phyloP scores from a whole-genome alignment of 2,888 invertebrate genomes.

The Siphlonurus alternatus region DNA sequence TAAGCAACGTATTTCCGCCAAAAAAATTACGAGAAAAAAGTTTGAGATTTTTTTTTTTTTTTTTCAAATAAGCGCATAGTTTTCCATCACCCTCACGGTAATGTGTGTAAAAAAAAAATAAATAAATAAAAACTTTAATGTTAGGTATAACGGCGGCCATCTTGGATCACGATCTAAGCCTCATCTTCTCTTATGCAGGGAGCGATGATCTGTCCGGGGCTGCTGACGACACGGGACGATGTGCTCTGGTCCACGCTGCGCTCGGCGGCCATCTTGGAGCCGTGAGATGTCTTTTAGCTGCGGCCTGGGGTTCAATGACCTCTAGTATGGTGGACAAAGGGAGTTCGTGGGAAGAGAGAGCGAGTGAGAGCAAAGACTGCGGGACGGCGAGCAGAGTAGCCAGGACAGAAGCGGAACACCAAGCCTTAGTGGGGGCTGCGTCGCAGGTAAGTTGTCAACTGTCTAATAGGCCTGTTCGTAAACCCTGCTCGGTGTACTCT shows the following conservation, averaged over 20 bases:
- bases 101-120: too few relatives aligned
- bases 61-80: too few relatives aligned
- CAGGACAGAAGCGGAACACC: constrained; percentile 64
- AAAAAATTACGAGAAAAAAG: too few relatives aligned
- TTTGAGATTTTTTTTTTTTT: too few relatives aligned
- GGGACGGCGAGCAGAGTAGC: constrained; percentile 37
- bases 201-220: constrained; percentile 6
- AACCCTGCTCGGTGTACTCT: too few relatives aligned
- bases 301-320: constrained; percentile 49
- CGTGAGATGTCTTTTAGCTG: constrained; percentile 73
- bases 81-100: too few relatives aligned
- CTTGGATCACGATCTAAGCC: too few relatives aligned
- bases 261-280: constrained; percentile 73
- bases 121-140: too few relatives aligned
- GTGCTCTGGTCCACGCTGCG: constrained; percentile 81
- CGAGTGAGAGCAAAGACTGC: constrained; percentile 17
- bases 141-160: too few relatives aligned
- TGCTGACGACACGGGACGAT: constrained; percentile 24
- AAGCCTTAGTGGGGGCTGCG: constrained; percentile 75
- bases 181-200: not conserved
- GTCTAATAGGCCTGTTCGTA: too few relatives aligned
- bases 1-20: too few relatives aligned
- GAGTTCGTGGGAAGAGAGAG: not conserved
- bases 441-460: constrained; percentile 37
- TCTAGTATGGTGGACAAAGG: not conserved